These are phyloP conservation scores for Drosophila micromelanica DNA, from an alignment of 1,140 invertebrate genomes.

Conservation along the genomic window DNA sequence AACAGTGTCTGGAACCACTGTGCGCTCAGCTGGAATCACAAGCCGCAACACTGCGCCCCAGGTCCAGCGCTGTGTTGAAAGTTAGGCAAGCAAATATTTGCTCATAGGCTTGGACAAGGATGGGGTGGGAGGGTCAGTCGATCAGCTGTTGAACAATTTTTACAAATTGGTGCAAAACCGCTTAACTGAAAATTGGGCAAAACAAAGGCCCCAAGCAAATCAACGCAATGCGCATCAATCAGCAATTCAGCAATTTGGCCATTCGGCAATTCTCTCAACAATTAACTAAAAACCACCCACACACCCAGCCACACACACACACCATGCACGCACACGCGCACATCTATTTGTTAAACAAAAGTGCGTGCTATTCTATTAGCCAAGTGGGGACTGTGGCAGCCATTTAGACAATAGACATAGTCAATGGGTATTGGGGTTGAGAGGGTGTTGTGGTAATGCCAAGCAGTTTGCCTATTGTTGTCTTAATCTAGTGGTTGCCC, in stretches of 20 bases:
- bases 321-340: not conserved
- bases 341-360: not conserved
- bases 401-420: slow-evolving; percentile 20
- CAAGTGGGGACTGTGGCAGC: slow-evolving; percentile 40
- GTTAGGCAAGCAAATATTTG: slow-evolving; percentile 71
- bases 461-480: slow-evolving; percentile 27
- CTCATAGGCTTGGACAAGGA: slow-evolving; percentile 25
- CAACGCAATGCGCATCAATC: slow-evolving; percentile 53
- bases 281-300: slow-evolving; percentile 64
- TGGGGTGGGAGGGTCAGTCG: not conserved
- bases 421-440: not conserved
- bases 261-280: slow-evolving; percentile 69
- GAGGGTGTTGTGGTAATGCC: not conserved
- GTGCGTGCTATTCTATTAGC: slow-evolving; percentile 61
- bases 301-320: slow-evolving; percentile 16
- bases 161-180: slow-evolving; percentile 55
- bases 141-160: slow-evolving; percentile 47
- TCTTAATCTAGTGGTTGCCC: slow-evolving; percentile 50
- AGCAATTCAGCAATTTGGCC: slow-evolving; percentile 51
- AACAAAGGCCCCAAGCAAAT: slow-evolving; percentile 72
- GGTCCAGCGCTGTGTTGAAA: not conserved
- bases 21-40: slow-evolving; percentile 34
- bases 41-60: slow-evolving; percentile 5
- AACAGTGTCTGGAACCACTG: slow-evolving; percentile 61
- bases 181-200: slow-evolving; percentile 47